Conservation (phyloP, 2,113 vertebrate genomes). For the Procavia capensis region DNA sequence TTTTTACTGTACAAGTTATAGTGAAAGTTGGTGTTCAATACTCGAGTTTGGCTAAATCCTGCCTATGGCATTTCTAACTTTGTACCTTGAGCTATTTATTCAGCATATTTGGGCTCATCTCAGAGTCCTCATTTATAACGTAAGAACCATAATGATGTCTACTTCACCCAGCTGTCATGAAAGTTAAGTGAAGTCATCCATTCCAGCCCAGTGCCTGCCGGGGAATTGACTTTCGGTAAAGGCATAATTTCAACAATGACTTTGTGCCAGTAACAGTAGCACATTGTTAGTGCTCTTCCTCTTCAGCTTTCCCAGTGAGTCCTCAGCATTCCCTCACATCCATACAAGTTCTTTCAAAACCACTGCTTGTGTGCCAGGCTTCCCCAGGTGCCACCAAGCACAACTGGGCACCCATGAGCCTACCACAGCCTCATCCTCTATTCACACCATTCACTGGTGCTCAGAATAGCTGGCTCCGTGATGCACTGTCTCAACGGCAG, state of each 20-base stretch:
- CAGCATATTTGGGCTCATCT: constrained; percentile 4
- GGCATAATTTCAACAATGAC: background rate
- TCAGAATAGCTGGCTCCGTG: constrained; percentile 53
- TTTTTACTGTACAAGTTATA: background rate
- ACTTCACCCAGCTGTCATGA: background rate
- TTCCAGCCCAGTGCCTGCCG: background rate
- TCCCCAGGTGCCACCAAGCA: background rate
- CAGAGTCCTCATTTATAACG: background rate
- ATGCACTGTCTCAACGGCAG: constrained; percentile 49
- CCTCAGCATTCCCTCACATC: background rate
- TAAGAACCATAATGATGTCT: background rate
- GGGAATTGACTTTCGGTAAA: constrained; percentile 5
- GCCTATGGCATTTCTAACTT: background rate
- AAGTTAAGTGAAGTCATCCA: constrained; percentile 16
- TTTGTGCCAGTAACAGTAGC: background rate
- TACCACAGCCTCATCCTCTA: background rate
- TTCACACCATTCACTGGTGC: background rate
- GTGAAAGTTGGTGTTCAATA: background rate
- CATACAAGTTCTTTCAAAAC: background rate
- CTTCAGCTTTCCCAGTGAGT: background rate
- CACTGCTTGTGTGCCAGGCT: background rate
- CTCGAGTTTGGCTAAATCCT: background rate
- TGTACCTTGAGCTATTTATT: constrained; percentile 33
- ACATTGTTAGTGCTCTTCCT: background rate
- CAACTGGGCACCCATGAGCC: background rate